Evolutionary conservation across 2,797 vertebrate species (phyloP).

Genomic region (Hemibagrus guttatus): DNA sequence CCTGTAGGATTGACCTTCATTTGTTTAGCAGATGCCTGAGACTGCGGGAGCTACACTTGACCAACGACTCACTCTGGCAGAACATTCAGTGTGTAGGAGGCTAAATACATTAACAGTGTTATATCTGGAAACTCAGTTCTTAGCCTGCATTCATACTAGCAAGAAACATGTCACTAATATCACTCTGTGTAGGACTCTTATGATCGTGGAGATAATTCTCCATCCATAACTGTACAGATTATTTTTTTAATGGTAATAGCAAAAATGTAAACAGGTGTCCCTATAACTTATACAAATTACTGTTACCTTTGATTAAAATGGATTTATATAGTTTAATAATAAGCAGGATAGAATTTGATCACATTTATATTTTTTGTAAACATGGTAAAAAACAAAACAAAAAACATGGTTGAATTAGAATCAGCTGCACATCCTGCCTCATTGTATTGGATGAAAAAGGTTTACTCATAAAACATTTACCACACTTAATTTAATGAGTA

Average conservation of each 20-base stretch:
- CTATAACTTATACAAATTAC: too few species aligned
- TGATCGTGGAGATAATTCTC: background rate
- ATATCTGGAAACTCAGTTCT: constrained; percentile 45
- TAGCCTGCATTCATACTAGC: background rate
- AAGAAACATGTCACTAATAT: background rate
- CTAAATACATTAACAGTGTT: constrained; percentile 26
- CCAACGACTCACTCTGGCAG: constrained; percentile 31
- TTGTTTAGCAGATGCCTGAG: constrained; percentile 48
- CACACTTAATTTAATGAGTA: background rate
- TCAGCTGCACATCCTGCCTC: background rate
- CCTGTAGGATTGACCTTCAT: constrained; percentile 35
- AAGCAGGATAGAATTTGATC: background rate
- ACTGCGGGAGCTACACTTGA: constrained; percentile 24
- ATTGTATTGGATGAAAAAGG: background rate
- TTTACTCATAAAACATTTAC: background rate
- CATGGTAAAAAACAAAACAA: background rate
- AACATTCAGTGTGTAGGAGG: constrained; percentile 32
- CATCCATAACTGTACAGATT: background rate
- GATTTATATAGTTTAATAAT: background rate
- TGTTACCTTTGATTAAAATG: background rate
- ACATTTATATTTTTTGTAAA: background rate
- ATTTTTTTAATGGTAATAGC: background rate
- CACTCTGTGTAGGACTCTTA: background rate
- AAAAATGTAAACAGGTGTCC: background rate
- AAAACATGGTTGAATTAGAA: background rate